Conservation (phyloP, 2,797 vertebrate species). For the Eurystomus glaucurus region DNA sequence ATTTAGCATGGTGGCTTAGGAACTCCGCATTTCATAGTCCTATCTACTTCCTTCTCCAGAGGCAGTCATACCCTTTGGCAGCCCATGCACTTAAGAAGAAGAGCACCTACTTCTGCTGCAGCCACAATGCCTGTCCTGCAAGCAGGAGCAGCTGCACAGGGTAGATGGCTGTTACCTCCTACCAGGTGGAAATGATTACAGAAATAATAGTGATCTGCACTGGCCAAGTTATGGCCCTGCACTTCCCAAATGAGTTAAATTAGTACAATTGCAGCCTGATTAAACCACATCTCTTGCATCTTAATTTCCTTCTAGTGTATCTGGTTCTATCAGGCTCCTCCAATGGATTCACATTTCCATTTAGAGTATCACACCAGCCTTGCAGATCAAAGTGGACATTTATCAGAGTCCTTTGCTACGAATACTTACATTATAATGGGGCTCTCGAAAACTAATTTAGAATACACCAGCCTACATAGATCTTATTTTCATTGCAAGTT, state of each 20-base stretch:
- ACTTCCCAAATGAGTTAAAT: slow-evolving; percentile 37
- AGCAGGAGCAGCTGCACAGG: not conserved
- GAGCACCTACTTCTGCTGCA: not conserved
- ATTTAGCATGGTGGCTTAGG: not conserved
- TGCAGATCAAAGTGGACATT: slow-evolving; percentile 61
- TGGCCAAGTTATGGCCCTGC: not conserved
- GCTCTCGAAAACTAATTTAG: slow-evolving; percentile 52
- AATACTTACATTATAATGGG: not conserved
- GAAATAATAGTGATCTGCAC: slow-evolving; percentile 6
- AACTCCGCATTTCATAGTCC: not conserved
- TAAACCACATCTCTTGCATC: slow-evolving; percentile 43
- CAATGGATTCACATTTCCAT: slow-evolving; percentile 26
- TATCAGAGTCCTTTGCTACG: slow-evolving; percentile 37
- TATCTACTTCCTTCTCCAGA: not conserved
- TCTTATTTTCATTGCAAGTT: slow-evolving; percentile 51
- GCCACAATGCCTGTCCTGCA: not conserved
- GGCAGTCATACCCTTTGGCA: not conserved
- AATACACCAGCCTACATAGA: not conserved
- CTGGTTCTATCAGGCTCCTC: slow-evolving; percentile 34
- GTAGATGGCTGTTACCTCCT: not conserved
- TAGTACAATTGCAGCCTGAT: slow-evolving; percentile 36
- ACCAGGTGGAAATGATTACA: slow-evolving; percentile 20
- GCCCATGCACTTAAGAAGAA: rapidly evolving
- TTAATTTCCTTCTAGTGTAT: slow-evolving; percentile 40
- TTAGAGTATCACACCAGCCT: slow-evolving; percentile 16